Base-by-base conservation (phyloP, 2,797 vertebrate genomes). In the Oreortyx pictus region DNA sequence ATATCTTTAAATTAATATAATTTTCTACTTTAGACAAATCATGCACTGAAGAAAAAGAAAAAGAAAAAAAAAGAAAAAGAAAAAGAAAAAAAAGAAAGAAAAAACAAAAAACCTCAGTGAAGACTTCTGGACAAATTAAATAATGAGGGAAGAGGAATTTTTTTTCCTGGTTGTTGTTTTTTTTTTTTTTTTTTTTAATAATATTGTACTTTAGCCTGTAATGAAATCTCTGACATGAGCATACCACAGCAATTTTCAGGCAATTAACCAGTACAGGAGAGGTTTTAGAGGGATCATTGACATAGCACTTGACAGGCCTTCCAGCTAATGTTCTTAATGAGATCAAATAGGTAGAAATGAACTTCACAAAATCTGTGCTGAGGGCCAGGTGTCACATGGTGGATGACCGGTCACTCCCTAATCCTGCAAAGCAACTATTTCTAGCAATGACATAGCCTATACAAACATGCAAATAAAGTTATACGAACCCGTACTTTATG, bases 251-350 rank as follows among this genome's bases (percentile, higher is more conserved):
- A 76, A 64, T 75, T 83, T 85, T 31, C 39, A 80, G 33, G 14
- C 74, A 81, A 49, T 54, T 76, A 86, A 74, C 46, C 91, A 89
- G 72, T 35, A 25, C 7, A 74, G 47, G 20, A 92, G 54, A 66
- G 60, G 43, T 37, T 92, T 87, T 33, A 31, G 23, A 94, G 61
- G 60, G 41, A 92, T 31, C 57, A 86, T 7, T 82, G 72, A 81
- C 9, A 20, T 93, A 95, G 91, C 67, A 74, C 59, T 90, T 96
- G 84, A 64, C 59, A 93, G 44, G n/a, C 15, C 84, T 89, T 23
- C 71, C 86, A 91, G 72, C 67, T 76, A 91, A 87, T 35, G 20
- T 73, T 93, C 67, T 96, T 78, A 74, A 74, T 41, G 86, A 85
- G 96, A 96, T 94, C 41, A 62, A 88, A 89, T 49, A 64, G 15